Evolutionary conservation across 2,888 invertebrate genomes (phyloP).

Genomic region (Diaprepes abbreviatus): DNA sequence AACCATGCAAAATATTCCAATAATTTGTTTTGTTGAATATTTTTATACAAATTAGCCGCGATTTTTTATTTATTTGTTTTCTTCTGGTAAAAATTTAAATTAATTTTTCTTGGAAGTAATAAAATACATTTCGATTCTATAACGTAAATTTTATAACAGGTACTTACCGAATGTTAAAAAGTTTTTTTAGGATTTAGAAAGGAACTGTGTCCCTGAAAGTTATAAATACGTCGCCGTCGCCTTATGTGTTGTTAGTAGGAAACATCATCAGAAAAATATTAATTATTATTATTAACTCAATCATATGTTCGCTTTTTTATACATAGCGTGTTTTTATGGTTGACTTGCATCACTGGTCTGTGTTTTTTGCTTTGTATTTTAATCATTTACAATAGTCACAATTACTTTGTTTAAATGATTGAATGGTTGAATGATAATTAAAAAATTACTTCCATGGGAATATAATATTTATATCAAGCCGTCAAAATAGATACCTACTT

Average conservation of each 20-base stretch:
- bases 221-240: conserved; percentile 13
- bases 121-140: neutral
- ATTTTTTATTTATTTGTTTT: no score
- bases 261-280: conserved; percentile 45
- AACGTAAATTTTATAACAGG: no score
- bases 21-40: no score
- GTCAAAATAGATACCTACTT: no score
- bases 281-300: conserved; percentile 31
- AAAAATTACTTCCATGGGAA: no score
- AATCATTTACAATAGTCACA: conserved; percentile 30
- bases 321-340: conserved; percentile 36
- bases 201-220: conserved; percentile 44
- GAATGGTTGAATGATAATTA: neutral
- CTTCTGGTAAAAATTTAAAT: no score
- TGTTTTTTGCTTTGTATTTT: conserved; percentile 32
- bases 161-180: no score
- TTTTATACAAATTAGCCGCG: no score
- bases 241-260: conserved; percentile 41
- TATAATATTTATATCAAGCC: no score
- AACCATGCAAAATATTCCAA: no score
- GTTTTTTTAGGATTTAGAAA: conserved; percentile 43
- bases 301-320: conserved; percentile 38
- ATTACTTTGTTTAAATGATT: conserved; percentile 6
- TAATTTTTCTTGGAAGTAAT: no score
- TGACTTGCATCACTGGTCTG: conserved; percentile 32